Evolutionary conservation across 1,140 invertebrate species (phyloP).

Genomic region (Leguminivora glycinivorella): DNA sequence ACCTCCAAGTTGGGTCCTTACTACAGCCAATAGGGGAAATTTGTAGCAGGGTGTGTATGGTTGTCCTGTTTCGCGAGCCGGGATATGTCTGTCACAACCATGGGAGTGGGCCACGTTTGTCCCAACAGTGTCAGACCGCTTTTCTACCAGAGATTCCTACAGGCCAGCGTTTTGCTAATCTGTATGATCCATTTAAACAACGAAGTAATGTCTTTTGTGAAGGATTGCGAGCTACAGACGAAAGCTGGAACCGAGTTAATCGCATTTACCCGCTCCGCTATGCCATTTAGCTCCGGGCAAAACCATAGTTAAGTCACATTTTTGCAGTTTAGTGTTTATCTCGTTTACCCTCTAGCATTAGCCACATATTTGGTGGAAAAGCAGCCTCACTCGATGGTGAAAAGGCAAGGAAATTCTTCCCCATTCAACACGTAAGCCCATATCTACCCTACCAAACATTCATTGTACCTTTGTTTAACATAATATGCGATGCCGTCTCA

Average conservation of each 20-base stretch:
- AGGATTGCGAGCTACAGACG: no score
- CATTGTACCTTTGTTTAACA: constrained; percentile 64
- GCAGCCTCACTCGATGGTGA: not conserved
- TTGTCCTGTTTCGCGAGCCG: not conserved
- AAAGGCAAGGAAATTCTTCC: constrained; percentile 45
- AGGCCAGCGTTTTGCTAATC: no score
- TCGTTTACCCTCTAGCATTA: not conserved
- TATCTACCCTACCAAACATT: constrained; percentile 59
- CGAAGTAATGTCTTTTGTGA: no score
- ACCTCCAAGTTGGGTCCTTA: constrained; percentile 37
- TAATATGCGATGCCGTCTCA: constrained; percentile 53
- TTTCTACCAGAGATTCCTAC: not conserved
- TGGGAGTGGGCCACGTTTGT: not conserved
- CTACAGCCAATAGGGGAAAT: not conserved
- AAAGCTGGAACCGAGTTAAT: no score
- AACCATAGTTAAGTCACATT: not conserved
- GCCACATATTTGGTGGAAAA: not conserved
- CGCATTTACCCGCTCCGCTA: not conserved
- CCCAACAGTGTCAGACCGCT: not conserved
- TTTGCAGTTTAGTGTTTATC: not conserved
- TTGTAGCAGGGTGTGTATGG: constrained; percentile 3
- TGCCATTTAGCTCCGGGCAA: not conserved
- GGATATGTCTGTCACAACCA: constrained; percentile 30
- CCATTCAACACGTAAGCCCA: constrained; percentile 57
- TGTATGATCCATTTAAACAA: no score